A percentile compares a stretch with the other conserved stretches of the same genome.
Conservation (phyloP, 2,113 vertebrate species). For the Budorcas taxicolor region DNA sequence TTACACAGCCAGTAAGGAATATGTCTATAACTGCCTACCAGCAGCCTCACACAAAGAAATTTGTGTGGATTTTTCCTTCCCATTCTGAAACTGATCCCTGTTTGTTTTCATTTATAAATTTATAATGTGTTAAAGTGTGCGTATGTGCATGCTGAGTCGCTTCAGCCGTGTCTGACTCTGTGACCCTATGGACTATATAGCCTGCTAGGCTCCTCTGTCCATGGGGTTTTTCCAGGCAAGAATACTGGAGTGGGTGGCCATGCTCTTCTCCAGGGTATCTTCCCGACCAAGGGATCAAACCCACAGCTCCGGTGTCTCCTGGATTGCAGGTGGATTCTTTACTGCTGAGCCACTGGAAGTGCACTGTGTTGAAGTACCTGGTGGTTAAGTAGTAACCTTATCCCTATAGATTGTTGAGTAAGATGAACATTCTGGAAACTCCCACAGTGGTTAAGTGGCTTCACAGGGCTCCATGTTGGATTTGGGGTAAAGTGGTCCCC, state of each 20-base stretch:
- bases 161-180: background rate
- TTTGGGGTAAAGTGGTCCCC: background rate
- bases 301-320: background rate
- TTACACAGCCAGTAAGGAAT: background rate
- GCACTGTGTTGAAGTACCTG: background rate
- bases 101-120: slow-evolving; percentile 28
- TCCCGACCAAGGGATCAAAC: background rate
- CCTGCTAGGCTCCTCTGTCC: background rate
- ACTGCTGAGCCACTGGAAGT: background rate
- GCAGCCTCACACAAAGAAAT: background rate
- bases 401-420: background rate
- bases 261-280: background rate
- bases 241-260: background rate
- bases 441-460: background rate
- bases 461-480: background rate
- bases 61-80: background rate
- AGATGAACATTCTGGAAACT: background rate
- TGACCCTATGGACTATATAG: background rate
- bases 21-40: background rate
- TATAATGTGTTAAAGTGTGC: background rate
- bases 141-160: background rate
- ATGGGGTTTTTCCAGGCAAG: background rate
- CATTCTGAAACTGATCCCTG: background rate
- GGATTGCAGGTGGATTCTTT: background rate
- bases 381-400: slow-evolving; percentile 3